phyloP scores from a whole-genome alignment of 2,888 invertebrate species.

The Xiphydria camelus region DNA sequence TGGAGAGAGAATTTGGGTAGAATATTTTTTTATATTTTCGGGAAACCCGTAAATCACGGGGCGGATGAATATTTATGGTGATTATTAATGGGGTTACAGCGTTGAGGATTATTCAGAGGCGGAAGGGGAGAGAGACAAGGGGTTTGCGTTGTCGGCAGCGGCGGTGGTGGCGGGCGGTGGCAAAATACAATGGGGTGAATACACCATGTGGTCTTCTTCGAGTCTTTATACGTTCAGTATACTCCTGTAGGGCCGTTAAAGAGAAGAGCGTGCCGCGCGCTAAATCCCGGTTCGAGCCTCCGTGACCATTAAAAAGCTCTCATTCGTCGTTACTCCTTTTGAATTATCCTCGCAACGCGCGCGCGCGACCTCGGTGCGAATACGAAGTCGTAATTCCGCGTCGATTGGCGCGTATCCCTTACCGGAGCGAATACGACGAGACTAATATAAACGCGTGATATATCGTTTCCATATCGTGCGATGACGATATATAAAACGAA shows the following conservation, averaged over 20 bases:
- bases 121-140: too few relatives aligned
- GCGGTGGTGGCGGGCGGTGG: not conserved
- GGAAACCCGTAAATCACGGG: constrained; percentile 37
- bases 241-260: not conserved
- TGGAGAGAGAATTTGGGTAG: constrained; percentile 7
- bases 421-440: too few relatives aligned
- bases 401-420: too few relatives aligned
- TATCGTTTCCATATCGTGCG: too few relatives aligned
- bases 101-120: constrained; percentile 38
- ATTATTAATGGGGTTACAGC: constrained; percentile 43
- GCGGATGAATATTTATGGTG: constrained; percentile 44
- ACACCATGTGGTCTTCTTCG: constrained; percentile 31
- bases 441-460: too few relatives aligned
- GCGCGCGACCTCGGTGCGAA: too few relatives aligned
- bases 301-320: not conserved
- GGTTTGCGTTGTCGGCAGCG: too few relatives aligned
- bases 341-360: too few relatives aligned
- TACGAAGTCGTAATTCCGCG: too few relatives aligned
- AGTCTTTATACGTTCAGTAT: not conserved
- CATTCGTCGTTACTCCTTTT: not conserved
- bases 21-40: constrained; percentile 15
- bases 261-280: not conserved
- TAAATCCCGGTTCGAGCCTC: not conserved
- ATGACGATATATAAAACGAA: too few relatives aligned
- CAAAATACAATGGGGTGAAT: constrained; percentile 31